These are phyloP conservation scores for Callipepla californica DNA, from an alignment of 2,113 vertebrate species.

Conservation along the genomic window DNA sequence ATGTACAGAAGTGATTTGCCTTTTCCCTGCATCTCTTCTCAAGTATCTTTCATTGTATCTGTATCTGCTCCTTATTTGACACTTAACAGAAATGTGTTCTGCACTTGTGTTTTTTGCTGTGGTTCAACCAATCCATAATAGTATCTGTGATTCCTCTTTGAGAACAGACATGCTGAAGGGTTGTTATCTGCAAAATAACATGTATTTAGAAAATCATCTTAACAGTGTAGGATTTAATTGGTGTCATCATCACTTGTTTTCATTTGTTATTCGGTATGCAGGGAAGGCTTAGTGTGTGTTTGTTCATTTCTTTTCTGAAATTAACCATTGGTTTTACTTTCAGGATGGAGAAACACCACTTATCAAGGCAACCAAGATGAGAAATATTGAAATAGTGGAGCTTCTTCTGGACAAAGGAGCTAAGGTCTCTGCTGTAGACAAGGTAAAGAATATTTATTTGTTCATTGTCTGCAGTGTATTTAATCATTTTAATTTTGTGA, in stretches of 20 bases:
- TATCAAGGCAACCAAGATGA: constrained; percentile 99
- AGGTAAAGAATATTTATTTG: constrained; percentile 79
- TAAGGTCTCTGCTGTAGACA: constrained; percentile 94
- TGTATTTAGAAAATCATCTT: neutral
- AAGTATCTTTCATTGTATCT: neutral
- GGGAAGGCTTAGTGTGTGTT: neutral
- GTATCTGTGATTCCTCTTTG: neutral
- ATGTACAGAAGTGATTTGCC: neutral
- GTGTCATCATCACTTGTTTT: neutral
- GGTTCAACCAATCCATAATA: neutral
- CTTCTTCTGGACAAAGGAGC: constrained; percentile 96
- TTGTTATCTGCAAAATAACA: neutral
- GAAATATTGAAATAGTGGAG: constrained; percentile 97
- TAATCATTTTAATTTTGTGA: neutral
- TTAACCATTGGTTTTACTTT: neutral
- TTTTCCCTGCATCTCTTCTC: neutral
- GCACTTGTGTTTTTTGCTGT: neutral
- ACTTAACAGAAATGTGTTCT: neutral
- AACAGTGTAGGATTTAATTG: neutral
- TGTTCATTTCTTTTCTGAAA: neutral
- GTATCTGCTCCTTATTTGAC: neutral
- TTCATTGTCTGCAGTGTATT: neutral
- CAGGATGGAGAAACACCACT: constrained; percentile 96
- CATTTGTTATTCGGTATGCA: neutral
- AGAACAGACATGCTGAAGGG: neutral